These are phyloP conservation scores for Salvelinus sp. DNA, from an alignment of 2,113 vertebrate species.

Conservation along the genomic window DNA sequence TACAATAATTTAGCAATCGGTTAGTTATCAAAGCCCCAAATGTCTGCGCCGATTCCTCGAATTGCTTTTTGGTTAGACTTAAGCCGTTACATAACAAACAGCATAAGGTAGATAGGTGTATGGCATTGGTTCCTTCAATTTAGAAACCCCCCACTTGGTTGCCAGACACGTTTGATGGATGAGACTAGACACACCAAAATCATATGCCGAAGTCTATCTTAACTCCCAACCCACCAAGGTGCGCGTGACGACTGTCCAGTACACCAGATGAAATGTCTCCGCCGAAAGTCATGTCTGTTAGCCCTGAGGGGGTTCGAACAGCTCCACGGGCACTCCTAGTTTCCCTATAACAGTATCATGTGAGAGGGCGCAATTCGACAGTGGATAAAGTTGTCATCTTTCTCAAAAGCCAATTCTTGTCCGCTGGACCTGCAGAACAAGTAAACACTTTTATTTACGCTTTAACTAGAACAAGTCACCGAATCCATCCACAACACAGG, in stretches of 20 bases:
- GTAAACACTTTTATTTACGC: too few species aligned
- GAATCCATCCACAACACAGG: conserved; percentile 26
- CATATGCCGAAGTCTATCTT: neutral
- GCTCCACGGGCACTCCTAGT: conserved; percentile 37
- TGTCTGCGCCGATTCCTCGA: conserved; percentile 61
- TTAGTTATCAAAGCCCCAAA: conserved; percentile 70
- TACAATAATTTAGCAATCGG: conserved; percentile 29
- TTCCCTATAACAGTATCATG: conserved; percentile 43
- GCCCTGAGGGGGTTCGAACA: conserved; percentile 67
- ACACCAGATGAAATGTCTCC: conserved; percentile 55
- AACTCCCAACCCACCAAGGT: conserved; percentile 51
- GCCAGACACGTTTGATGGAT: neutral
- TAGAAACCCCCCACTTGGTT: neutral
- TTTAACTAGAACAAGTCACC: conserved; percentile 2
- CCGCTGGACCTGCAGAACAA: conserved; percentile 57
- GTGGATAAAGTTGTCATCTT: conserved; percentile 46
- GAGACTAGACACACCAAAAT: neutral
- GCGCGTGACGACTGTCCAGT: conserved; percentile 54
- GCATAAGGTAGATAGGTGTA: neutral
- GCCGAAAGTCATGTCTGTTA: conserved; percentile 64
- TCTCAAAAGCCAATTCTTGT: conserved; percentile 47
- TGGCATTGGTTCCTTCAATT: neutral
- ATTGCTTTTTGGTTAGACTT: conserved; percentile 37
- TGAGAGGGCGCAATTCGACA: conserved; percentile 60
- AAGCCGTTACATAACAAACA: conserved; percentile 44